These are phyloP conservation scores for Bubo bubo DNA, from an alignment of 2,113 vertebrate genomes.

Conservation along the genomic window DNA sequence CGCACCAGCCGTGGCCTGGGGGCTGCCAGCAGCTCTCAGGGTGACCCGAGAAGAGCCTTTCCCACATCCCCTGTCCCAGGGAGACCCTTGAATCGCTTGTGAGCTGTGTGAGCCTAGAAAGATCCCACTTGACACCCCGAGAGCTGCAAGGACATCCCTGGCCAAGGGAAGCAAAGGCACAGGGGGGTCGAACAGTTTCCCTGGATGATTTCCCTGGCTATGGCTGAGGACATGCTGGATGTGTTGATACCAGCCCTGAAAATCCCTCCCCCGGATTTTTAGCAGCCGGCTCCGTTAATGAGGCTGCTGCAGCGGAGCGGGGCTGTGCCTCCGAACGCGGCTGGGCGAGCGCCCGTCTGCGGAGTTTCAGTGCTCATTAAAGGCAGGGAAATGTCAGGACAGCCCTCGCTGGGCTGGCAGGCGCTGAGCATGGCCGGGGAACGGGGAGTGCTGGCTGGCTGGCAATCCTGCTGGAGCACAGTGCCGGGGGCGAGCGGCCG, in stretches of 20 bases:
- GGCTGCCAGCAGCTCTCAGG: neutral
- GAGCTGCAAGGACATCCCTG: neutral
- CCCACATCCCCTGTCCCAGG: neutral
- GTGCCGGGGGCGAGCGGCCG: neutral
- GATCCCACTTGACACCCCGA: rapidly evolving
- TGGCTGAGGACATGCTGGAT: neutral
- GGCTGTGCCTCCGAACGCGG: neutral
- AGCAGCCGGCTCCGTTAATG: neutral
- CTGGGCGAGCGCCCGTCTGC: neutral
- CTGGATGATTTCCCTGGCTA: neutral
- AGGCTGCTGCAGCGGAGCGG: neutral
- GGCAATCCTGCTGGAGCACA: neutral
- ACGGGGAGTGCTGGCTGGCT: neutral
- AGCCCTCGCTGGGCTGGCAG: neutral
- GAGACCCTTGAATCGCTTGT: neutral
- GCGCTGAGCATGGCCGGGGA: neutral
- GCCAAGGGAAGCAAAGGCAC: neutral
- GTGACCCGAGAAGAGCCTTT: neutral
- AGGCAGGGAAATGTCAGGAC: neutral
- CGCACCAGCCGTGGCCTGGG: rapidly evolving
- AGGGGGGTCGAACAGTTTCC: rapidly evolving
- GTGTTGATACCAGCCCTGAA: neutral
- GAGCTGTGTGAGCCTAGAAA: rapidly evolving
- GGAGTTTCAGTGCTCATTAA: neutral
- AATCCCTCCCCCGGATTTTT: neutral